Conservation (phyloP, 2,797 vertebrate genomes). For the Xiphorhynchus erythropygius region DNA sequence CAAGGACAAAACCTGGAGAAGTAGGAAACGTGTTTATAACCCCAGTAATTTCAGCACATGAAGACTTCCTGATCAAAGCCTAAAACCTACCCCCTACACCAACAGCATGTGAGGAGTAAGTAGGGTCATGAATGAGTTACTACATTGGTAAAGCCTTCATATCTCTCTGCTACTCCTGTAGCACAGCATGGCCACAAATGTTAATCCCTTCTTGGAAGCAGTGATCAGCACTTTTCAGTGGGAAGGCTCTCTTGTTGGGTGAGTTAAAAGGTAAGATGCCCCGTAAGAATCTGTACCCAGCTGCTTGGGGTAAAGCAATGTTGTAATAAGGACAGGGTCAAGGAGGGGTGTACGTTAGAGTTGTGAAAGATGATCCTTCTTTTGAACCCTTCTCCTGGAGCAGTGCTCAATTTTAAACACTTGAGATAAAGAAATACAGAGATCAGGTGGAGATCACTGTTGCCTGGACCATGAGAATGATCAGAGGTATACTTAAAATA, state of each 20-base stretch:
- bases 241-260: neutral
- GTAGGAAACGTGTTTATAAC: neutral
- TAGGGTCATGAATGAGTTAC: neutral
- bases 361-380: neutral
- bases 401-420: neutral
- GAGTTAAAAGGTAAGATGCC: neutral
- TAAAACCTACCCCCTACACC: neutral
- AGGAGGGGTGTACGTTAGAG: neutral
- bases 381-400: neutral
- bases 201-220: neutral
- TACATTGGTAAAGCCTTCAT: neutral
- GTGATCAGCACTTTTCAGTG: neutral
- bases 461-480: neutral
- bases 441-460: neutral
- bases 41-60: neutral
- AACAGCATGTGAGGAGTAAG: neutral
- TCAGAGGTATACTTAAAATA: neutral
- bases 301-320: neutral
- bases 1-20: neutral
- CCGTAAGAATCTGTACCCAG: neutral
- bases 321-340: neutral
- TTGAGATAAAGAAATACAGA: neutral
- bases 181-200: neutral
- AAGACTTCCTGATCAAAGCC: neutral
- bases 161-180: neutral